Base-by-base conservation (phyloP, 2,888 invertebrate genomes). In the Sinohyriopsis cumingii region DNA sequence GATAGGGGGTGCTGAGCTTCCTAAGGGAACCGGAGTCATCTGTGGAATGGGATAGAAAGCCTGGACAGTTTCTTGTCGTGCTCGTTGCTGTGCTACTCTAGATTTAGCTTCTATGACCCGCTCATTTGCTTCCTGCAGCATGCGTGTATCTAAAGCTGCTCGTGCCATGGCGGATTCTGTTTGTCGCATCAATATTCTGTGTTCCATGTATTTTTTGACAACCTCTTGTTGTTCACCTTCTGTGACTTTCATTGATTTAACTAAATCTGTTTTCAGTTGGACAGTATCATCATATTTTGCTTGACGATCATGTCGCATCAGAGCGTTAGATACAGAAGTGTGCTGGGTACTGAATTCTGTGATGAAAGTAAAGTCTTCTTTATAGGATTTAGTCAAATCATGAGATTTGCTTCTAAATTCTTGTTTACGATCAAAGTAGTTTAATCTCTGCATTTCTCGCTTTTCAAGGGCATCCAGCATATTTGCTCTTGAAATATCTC, bases 251-350 rank as follows among this genome's bases (percentile, higher is more conserved):
- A 80, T 65, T 22, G 73, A 74, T 61, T 78, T 75, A 5, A 85
- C 83, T 19, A 73, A 54, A 25, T 84, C 84, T 2, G 69, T 69
- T 59, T 75, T 81, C 20, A 72, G 65, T 59, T 74, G 77, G 3
- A 81, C 62, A 18, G 63, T 63, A 70, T 87, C 87, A n/a, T 88
- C 89, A 33, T 61, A 68, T 66, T 78, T 79, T 0, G 87, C 81
- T 67, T 86, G 86, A 22, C 86, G 72, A 74, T 89, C 89, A 70
- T 89, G 89, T 28, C 87, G 74, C 77, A 87, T 81, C 25, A 89
- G 77, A 24, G 89, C 89, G 63, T 88, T 88, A 6, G 89, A 88
- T 18, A 89, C 88, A 5, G 89, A 89, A 4, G 87, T 89, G 65
- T 89, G 89, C 76, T 89, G 89, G 62, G 81, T 84, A 71, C 78